Evolutionary conservation across 1,140 invertebrate genomes (phyloP), one percentile per base, ranked within the genome.

Genomic region (Macrosteles quadrilineatus): DNA sequence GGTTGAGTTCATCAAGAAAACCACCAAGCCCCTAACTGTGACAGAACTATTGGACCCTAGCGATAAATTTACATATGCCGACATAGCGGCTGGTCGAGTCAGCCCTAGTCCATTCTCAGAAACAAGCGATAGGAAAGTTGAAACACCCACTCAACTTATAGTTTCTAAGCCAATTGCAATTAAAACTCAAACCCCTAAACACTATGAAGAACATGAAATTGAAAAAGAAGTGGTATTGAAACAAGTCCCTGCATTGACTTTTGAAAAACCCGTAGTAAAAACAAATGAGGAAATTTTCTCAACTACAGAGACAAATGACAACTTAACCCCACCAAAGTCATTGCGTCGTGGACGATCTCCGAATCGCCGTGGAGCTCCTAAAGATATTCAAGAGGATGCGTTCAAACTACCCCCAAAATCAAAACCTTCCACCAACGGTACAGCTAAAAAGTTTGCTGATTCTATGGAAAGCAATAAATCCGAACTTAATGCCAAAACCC

Each of bases 31-130:
- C 19, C 2, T 25, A 25, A 45, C 27, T 27, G 25, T n/a, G 30
- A 62, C 27, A 11, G 68, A 62, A 30, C 45, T 69, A n/a, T 64
- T 69, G 45, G 68, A 69, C 64, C 36, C 57, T 14, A 45, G 32
- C 23, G 68, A 69, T 47, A 69, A 69, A 64, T 9, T 80, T 50
- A 83, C 84, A n/a, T 85, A 85, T 76, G 84, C 85, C 55, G 83
- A 83, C 71, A 84, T 85, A 74, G 80, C 83, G 63, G 84, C 83
- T 32, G 84, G 85, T 64, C 78, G 81, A 70, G 79, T 77, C 47
- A 83, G 81, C 73, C 83, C 84, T 0, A 78, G 70, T 66, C 74
- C 72, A 27, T 71, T 74, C 55, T 70, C 69, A 17, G 67, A 69
- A 59, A 66, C 57, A 21, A 63, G 14, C n/a, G 67, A 68, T 69